Conservation (phyloP, 37 sponge, comb jelly and placozoan genomes). For the Aplysina aerophoba region DNA sequence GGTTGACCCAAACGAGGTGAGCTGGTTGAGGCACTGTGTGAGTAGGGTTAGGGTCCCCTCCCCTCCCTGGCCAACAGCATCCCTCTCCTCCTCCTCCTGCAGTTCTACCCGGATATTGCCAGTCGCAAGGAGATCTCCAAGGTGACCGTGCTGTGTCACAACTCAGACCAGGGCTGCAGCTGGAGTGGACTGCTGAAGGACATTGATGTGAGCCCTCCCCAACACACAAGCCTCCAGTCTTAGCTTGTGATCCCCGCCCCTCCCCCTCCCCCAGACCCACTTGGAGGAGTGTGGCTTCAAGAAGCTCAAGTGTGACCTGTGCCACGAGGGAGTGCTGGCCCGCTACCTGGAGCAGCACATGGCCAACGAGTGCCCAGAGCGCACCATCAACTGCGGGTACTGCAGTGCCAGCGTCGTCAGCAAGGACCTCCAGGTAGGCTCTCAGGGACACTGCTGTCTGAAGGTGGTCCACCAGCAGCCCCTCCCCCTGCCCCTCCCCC, state of each 20-base stretch:
- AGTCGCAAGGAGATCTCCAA: slow-evolving; percentile 56
- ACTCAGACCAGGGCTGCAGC: slow-evolving; percentile 50
- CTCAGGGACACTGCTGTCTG: not conserved
- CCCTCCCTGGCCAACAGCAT: too few species aligned
- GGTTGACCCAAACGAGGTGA: not conserved
- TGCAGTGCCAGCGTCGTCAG: slow-evolving; percentile 33
- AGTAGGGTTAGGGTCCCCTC: too few species aligned
- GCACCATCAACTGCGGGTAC: slow-evolving; percentile 43
- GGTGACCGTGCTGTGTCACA: slow-evolving; percentile 52
- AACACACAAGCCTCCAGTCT: too few species aligned
- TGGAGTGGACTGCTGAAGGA: slow-evolving; percentile 62
- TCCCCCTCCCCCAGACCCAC: slow-evolving; percentile 33
- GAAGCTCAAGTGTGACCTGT: slow-evolving; percentile 47
- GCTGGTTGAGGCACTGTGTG: too few species aligned
- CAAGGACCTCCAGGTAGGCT: slow-evolving; percentile 38
- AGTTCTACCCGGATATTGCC: slow-evolving; percentile 76
- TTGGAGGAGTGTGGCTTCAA: slow-evolving; percentile 45
- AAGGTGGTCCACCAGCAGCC: too few species aligned
- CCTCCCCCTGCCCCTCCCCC: too few species aligned
- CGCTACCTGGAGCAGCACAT: slow-evolving; percentile 36
- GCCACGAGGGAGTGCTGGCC: slow-evolving; percentile 17
- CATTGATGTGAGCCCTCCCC: slow-evolving; percentile 31
- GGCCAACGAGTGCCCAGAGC: slow-evolving; percentile 36
- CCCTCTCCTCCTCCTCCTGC: not conserved
- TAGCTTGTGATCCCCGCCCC: too few species aligned